phyloP scores from a whole-genome alignment of 2,797 vertebrate genomes.

The Heteromormyrus szaboi region DNA sequence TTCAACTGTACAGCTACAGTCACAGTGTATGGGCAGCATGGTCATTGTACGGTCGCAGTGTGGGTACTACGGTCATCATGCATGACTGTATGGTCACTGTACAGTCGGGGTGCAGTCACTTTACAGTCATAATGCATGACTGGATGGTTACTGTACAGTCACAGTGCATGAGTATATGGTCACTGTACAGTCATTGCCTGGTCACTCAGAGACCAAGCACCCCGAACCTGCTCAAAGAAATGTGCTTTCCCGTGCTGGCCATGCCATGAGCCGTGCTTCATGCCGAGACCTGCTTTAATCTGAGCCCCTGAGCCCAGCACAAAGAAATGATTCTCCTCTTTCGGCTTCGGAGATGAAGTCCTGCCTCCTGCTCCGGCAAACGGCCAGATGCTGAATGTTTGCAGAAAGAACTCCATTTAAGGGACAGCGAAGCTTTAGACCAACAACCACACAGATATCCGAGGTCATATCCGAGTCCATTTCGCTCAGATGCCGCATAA shows the following conservation, averaged over 20 bases:
- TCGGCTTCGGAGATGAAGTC: background rate
- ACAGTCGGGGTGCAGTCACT: background rate
- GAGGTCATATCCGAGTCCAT: background rate
- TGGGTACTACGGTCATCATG: too few relatives aligned
- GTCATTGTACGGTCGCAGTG: background rate
- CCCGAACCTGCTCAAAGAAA: background rate
- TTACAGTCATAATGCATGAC: background rate
- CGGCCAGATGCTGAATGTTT: background rate
- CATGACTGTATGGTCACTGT: background rate
- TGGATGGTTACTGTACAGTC: background rate
- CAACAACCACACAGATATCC: background rate
- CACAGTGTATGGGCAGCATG: background rate
- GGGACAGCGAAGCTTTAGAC: background rate
- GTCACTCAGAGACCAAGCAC: background rate
- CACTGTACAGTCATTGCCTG: background rate
- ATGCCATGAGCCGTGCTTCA: background rate
- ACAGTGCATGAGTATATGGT: background rate
- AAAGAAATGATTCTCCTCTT: slow-evolving; percentile 11
- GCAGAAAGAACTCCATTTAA: background rate
- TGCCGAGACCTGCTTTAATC: background rate
- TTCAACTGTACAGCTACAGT: background rate
- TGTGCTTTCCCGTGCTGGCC: background rate
- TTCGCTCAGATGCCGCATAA: background rate
- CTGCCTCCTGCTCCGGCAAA: background rate
- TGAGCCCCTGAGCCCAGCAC: background rate